Conservation (phyloP, 1,140 invertebrate species). For the Matsumurasca onukii region DNA sequence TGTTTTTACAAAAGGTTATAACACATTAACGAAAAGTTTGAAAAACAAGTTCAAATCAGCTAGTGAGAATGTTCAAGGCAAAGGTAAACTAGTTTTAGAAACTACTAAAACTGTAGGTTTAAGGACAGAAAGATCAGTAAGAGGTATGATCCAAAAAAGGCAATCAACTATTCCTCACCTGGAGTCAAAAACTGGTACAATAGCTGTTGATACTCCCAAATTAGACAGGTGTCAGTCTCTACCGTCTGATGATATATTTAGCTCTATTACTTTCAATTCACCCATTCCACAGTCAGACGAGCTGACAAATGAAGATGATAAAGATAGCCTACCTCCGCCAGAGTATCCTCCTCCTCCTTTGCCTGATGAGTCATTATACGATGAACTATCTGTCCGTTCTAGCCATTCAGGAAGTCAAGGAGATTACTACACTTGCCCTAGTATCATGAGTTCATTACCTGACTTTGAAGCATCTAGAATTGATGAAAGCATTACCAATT, state of each 20-base stretch:
- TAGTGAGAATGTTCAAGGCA: slow-evolving; percentile 40
- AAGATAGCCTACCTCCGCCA: slow-evolving; percentile 53
- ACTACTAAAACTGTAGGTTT: slow-evolving; percentile 41
- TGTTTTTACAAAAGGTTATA: slow-evolving; percentile 26
- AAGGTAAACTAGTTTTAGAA: slow-evolving; percentile 39
- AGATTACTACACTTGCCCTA: slow-evolving; percentile 46
- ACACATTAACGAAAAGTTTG: slow-evolving; percentile 31
- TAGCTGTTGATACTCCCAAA: slow-evolving; percentile 34
- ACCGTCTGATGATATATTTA: slow-evolving; percentile 51
- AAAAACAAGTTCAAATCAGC: slow-evolving; percentile 36
- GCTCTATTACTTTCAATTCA: slow-evolving; percentile 52
- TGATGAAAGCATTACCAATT: slow-evolving; percentile 36
- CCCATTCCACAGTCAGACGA: slow-evolving; percentile 47
- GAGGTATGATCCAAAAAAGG: slow-evolving; percentile 39
- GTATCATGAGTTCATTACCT: slow-evolving; percentile 36
- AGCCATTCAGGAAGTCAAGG: slow-evolving; percentile 48
- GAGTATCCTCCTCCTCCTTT: slow-evolving; percentile 59
- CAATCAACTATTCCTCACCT: slow-evolving; percentile 23
- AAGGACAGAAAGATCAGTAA: slow-evolving; percentile 40
- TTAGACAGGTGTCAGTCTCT: slow-evolving; percentile 48
- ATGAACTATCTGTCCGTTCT: slow-evolving; percentile 54
- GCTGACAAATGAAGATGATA: too few relatives aligned
- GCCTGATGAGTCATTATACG: slow-evolving; percentile 58
- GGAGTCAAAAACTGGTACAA: slow-evolving; percentile 16
- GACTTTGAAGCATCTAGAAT: slow-evolving; percentile 45